These are phyloP conservation scores for Podotricha telesiphe DNA, from an alignment of 2,888 invertebrate genomes.

Conservation along the genomic window DNA sequence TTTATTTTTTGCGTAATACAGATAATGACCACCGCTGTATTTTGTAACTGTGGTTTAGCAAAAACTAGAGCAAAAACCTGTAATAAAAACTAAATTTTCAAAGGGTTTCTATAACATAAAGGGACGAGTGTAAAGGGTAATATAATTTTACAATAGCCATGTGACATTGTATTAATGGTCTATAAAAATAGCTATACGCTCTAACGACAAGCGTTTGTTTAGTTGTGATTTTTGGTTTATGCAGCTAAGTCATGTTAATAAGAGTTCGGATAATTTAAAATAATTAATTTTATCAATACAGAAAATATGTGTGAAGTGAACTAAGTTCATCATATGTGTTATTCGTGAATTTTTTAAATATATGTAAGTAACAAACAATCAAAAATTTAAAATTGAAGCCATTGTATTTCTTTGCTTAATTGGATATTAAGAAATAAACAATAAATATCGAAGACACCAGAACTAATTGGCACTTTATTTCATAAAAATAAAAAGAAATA, in stretches of 20 bases:
- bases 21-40: conserved; percentile 67
- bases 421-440: not conserved
- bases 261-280: conserved; percentile 19
- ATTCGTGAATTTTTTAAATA: not conserved
- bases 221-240: conserved; percentile 69
- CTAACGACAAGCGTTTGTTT: conserved; percentile 60
- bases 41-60: conserved; percentile 73
- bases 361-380: conserved; percentile 16
- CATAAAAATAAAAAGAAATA: not conserved
- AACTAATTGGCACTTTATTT: not conserved
- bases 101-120: conserved; percentile 69
- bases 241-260: conserved; percentile 58
- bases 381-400: not conserved
- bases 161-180: conserved; percentile 70
- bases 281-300: not conserved
- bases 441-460: not conserved
- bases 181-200: conserved; percentile 67
- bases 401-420: not conserved
- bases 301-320: not conserved
- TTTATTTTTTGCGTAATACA: conserved; percentile 45
- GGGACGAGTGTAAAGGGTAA: conserved; percentile 68
- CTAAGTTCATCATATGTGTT: not conserved
- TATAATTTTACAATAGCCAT: conserved; percentile 70
- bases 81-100: conserved; percentile 59
- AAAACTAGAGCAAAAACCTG: conserved; percentile 78